Conservation (phyloP, 2,797 vertebrate genomes). For the Parauchenoglanis ngamensis region DNA sequence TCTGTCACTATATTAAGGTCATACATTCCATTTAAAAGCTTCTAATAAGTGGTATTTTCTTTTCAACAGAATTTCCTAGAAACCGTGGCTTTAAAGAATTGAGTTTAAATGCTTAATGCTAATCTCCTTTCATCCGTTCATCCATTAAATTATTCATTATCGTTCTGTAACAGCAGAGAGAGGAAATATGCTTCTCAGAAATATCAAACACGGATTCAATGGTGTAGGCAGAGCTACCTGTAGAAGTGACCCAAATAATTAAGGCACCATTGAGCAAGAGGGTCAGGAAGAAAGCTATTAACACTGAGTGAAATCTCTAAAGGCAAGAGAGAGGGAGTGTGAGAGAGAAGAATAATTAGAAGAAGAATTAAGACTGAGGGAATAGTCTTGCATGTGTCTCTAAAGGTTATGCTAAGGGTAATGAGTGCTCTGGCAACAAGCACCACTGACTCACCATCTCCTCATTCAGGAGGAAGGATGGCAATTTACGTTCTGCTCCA, state of each 20-base stretch:
- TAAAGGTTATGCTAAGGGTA: constrained; percentile 39
- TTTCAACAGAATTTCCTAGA: not conserved
- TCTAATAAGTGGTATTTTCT: constrained; percentile 7
- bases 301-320: constrained; percentile 10
- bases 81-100: constrained; percentile 5
- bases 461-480: constrained; percentile 5
- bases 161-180: constrained; percentile 13
- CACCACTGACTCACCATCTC: constrained; percentile 31
- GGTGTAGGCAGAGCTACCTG: constrained; percentile 24
- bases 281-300: constrained; percentile 24
- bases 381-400: constrained; percentile 27
- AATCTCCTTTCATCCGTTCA: constrained; percentile 27
- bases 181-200: constrained; percentile 15
- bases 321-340: not conserved
- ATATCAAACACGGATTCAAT: constrained; percentile 26
- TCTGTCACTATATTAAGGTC: not conserved
- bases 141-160: constrained; percentile 29
- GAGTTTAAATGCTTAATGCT: constrained; percentile 21
- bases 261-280: constrained; percentile 8
- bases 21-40: constrained; percentile 7
- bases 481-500: not conserved
- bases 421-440: constrained; percentile 31
- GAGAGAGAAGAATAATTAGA: constrained; percentile 32
- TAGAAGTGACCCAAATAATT: constrained; percentile 36
- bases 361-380: constrained; percentile 27